Conservation (phyloP, 1,140 invertebrate genomes). For the Drosophila navojoa region DNA sequence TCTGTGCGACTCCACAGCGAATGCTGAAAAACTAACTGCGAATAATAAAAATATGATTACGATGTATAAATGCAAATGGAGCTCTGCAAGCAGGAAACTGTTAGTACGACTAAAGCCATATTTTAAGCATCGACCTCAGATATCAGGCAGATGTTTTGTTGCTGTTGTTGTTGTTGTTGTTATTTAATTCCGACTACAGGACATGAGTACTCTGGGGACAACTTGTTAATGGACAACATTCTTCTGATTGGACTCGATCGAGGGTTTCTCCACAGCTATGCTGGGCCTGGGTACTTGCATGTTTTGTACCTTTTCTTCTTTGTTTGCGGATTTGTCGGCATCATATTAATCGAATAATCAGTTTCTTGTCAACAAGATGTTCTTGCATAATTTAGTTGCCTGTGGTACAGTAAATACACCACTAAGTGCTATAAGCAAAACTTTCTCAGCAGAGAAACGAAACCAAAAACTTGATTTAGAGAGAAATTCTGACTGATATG, state of each 20-base stretch:
- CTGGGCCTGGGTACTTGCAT: not conserved
- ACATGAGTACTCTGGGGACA: conserved; percentile 59
- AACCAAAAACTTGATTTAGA: not conserved
- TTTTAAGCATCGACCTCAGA: not conserved
- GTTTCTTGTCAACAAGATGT: conserved; percentile 59
- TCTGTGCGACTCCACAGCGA: not conserved
- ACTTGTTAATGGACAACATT: conserved; percentile 76
- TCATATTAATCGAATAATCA: conserved; percentile 62
- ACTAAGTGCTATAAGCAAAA: not conserved
- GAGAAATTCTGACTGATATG: no score
- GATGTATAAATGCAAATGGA: conserved; percentile 78
- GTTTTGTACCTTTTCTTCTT: not conserved
- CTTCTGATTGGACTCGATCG: conserved; percentile 55
- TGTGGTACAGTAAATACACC: conserved; percentile 34
- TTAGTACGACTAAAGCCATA: conserved; percentile 18
- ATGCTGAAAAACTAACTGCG: conserved; percentile 67
- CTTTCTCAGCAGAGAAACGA: not conserved
- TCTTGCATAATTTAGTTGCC: conserved; percentile 16
- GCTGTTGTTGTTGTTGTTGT: not conserved
- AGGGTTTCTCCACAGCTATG: conserved; percentile 30
- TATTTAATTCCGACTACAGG: not conserved
- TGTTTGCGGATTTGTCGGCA: conserved; percentile 27
- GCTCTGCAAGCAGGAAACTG: conserved; percentile 52
- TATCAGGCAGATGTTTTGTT: conserved; percentile 70
- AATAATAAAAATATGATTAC: conserved; percentile 83